Base-by-base conservation (phyloP, 2,888 invertebrate genomes). In the Nysson spinosus region DNA sequence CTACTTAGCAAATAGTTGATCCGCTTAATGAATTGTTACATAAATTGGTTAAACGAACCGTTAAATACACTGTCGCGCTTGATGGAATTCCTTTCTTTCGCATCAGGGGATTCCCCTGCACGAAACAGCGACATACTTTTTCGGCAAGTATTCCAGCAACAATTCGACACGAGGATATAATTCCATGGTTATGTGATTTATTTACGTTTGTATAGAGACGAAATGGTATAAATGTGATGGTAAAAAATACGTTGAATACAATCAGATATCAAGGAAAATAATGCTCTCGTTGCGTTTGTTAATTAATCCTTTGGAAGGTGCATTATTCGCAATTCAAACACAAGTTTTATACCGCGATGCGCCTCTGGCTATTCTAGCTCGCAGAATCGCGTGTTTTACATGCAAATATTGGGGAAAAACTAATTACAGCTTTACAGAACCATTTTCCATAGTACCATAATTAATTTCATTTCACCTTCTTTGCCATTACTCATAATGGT, bases 381-480 rank as follows among this genome's bases (percentile, higher is more conserved):
- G 17, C 51, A 46, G 35, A 63, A 66, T 66, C 57, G 28, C 17
- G 19, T 14, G 11, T 16, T 22, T 44, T 16, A 40, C 4, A 16
- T 26, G 28, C 19, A 6, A 44, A 40, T 24, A 22, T 9, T 6
- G 34, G 22, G 26, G 5, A 11, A 19, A 17, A 24, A 49, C 16
- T 20, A 19, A 16, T 39, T 9, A 20, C 9, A 19, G 19, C 6
- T 4, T 39, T 19, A 19, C 17, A 4, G 3, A 17, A 14, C 4
- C 37, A 11, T n/a, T 24, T 5, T 24, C 5, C 17, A 19, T n/a
- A n/a, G 11, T 11, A 11, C 44, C 49, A 30, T 34, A 50, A 46
- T 56, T 65, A 63, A 65, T 51, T 65, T 28, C 35, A 40, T 56
- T 34, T 50, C 11, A 11, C 0, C 14, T 9, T n/a, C n/a, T n/a